A percentile compares a stretch with the other conserved stretches of the same genome.
These are phyloP conservation scores for Bettongia penicillata DNA, from an alignment of 2,113 vertebrate genomes.

Conservation along the genomic window DNA sequence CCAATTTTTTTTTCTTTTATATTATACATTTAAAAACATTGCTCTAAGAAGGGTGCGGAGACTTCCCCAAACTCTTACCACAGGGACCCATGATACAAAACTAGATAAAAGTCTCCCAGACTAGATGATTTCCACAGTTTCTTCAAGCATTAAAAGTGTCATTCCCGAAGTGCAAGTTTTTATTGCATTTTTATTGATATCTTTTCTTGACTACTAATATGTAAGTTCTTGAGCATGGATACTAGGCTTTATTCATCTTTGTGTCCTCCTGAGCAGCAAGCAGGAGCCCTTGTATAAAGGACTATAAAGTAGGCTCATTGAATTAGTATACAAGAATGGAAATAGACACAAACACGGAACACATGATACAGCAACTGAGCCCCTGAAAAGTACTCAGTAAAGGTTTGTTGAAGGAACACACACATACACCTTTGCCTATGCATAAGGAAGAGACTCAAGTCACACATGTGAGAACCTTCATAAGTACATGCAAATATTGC, in stretches of 20 bases:
- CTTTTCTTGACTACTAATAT: constrained; percentile 20
- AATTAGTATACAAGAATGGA: not conserved
- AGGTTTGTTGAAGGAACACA: not conserved
- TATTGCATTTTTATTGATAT: constrained; percentile 5
- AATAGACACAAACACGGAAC: not conserved
- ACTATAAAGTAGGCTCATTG: not conserved
- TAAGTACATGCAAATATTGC: not conserved
- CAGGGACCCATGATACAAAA: not conserved
- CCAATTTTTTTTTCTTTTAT: not conserved
- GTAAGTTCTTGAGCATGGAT: not conserved
- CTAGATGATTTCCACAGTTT: not conserved
- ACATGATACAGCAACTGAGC: not conserved
- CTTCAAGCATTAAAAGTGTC: not conserved
- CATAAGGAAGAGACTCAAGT: not conserved
- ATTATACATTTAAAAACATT: not conserved
- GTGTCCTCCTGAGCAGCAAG: not conserved
- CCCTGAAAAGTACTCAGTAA: not conserved
- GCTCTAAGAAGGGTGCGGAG: not conserved
- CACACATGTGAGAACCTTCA: not conserved
- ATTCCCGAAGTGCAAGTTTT: not conserved
- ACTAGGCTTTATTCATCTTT: not conserved
- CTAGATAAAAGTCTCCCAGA: not conserved
- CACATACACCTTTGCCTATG: not conserved
- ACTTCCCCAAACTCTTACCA: not conserved
- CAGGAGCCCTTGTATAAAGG: not conserved